phyloP scores from a whole-genome alignment of 2,888 invertebrate species.

The Sinopyrophorus schimmeli region DNA sequence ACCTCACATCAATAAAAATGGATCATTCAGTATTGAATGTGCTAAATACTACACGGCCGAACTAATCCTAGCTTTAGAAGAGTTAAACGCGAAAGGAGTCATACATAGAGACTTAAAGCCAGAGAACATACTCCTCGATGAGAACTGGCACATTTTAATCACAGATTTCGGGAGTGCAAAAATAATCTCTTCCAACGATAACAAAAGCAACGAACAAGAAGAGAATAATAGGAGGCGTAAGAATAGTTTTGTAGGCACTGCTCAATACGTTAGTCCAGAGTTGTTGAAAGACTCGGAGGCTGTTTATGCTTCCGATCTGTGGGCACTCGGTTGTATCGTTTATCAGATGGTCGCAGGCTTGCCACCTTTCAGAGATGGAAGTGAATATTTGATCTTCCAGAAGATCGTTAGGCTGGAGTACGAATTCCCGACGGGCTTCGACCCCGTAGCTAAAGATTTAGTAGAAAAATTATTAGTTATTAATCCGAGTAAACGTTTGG shows the following conservation, averaged over 20 bases:
- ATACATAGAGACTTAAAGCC: constrained; percentile 98
- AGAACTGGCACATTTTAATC: constrained; percentile 93
- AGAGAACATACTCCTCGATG: constrained; percentile 94
- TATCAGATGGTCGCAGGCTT: constrained; percentile 96
- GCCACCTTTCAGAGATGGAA: constrained; percentile 89
- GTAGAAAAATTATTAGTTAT: constrained; percentile 83
- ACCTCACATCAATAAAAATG: constrained; percentile 87
- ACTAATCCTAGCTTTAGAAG: constrained; percentile 87
- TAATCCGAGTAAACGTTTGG: constrained; percentile 79
- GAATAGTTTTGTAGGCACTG: constrained; percentile 96
- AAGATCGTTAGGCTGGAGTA: constrained; percentile 91
- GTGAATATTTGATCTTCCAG: constrained; percentile 95
- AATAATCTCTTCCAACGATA: constrained; percentile 35
- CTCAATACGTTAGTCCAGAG: constrained; percentile 98
- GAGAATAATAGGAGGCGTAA: constrained; percentile 61
- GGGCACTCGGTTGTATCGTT: constrained; percentile 96
- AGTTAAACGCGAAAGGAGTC: constrained; percentile 84
- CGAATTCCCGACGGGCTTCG: constrained; percentile 91
- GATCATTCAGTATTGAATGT: constrained; percentile 85
- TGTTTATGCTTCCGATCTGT: constrained; percentile 84
- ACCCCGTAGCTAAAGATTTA: constrained; percentile 82
- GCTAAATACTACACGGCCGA: constrained; percentile 95
- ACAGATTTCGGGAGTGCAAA: constrained; percentile 84
- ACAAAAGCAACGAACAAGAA: constrained; percentile 43
- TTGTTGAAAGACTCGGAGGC: constrained; percentile 76